A percentile compares a stretch with the other conserved stretches of the same genome.
Evolutionary conservation across 2,888 invertebrate species (phyloP).

Genomic region (Zele albiditarsus): DNA sequence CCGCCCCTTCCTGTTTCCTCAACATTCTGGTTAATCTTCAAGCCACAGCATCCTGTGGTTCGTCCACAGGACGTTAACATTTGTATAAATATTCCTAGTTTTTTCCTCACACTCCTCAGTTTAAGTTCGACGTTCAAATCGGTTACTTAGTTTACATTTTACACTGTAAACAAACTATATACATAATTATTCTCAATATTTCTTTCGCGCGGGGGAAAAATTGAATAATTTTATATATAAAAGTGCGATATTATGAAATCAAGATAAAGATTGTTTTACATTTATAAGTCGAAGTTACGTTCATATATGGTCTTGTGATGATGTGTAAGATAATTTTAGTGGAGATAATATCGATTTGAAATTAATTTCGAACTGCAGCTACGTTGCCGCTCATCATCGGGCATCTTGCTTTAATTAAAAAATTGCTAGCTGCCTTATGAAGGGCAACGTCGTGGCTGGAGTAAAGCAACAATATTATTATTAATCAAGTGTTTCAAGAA

Average conservation of each 20-base stretch:
- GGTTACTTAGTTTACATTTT: not conserved
- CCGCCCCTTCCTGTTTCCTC: constrained; percentile 70
- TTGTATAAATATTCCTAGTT: constrained; percentile 57
- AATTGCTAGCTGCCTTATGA: constrained; percentile 75
- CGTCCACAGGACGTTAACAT: constrained; percentile 41
- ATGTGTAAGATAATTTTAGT: not conserved
- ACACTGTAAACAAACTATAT: not conserved
- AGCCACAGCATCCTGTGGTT: constrained; percentile 66
- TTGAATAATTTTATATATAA: not conserved
- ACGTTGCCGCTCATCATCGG: constrained; percentile 74
- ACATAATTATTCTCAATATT: not conserved
- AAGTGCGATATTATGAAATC: not conserved
- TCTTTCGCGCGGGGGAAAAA: not conserved
- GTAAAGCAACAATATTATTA: constrained; percentile 30
- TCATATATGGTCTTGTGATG: not conserved
- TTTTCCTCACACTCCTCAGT: constrained; percentile 42
- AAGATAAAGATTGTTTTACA: not conserved
- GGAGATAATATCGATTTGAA: not conserved
- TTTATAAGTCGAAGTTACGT: not conserved
- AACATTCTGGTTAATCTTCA: constrained; percentile 58
- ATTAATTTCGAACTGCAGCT: constrained; percentile 53
- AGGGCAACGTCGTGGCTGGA: constrained; percentile 73
- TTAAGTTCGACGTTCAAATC: constrained; percentile 1
- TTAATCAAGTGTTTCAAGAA: constrained; percentile 24
- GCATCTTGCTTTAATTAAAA: constrained; percentile 71